These are phyloP conservation scores for Escarpia spicata DNA, from an alignment of 2,888 invertebrate species.

Conservation along the genomic window DNA sequence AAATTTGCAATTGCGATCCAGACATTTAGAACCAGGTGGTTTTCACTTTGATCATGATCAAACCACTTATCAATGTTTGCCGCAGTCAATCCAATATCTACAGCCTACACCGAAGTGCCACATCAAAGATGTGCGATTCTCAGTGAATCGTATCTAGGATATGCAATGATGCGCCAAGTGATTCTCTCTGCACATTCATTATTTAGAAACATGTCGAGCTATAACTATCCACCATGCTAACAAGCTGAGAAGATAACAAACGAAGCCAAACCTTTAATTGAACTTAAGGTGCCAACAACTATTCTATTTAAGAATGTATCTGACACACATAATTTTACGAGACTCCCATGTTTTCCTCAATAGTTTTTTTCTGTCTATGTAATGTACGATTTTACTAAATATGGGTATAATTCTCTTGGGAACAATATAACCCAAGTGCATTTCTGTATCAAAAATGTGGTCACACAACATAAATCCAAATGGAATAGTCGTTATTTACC, in stretches of 20 bases:
- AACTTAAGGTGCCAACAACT: not conserved
- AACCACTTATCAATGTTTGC: slow-evolving; percentile 6
- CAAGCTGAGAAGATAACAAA: not conserved
- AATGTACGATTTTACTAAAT: not conserved
- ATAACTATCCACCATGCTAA: not conserved
- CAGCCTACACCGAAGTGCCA: not conserved
- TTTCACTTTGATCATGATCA: slow-evolving; percentile 12
- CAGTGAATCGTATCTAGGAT: not conserved
- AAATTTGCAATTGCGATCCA: not conserved
- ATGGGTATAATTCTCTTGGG: too few relatives aligned
- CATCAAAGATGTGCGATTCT: slow-evolving; percentile 16
- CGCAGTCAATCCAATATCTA: not conserved
- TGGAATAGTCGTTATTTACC: not conserved
- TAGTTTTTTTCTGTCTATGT: not conserved
- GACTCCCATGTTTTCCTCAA: not conserved
- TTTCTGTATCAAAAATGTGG: not conserved
- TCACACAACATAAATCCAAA: not conserved
- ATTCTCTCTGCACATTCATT: slow-evolving; percentile 9
- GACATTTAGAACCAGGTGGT: slow-evolving; percentile 16
- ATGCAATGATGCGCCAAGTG: slow-evolving; percentile 13
- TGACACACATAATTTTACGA: not conserved
- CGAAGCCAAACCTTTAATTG: not conserved
- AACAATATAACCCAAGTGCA: too few relatives aligned
- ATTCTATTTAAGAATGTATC: not conserved
- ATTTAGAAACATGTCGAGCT: not conserved